Evolutionary conservation across 2,888 invertebrate genomes (phyloP).

Genomic region (Uropetala carovei): DNA sequence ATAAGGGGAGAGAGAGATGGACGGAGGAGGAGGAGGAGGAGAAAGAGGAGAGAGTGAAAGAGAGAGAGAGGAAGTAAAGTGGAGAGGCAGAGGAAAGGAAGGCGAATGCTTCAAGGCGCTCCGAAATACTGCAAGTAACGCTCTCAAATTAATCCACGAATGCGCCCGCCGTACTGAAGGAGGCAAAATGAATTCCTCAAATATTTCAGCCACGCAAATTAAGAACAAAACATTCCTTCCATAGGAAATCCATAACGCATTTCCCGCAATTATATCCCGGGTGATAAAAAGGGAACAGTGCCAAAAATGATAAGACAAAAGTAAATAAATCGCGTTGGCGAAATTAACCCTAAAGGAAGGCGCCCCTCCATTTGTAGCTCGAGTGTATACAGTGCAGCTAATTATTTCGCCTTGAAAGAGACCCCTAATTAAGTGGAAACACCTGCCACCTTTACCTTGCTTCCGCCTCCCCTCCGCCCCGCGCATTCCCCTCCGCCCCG

Average conservation of each 20-base stretch:
- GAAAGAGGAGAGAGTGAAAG: neutral
- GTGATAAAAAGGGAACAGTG: neutral
- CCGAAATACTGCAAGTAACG: too few species aligned
- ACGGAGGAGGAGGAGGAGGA: too few species aligned
- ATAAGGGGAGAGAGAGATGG: neutral
- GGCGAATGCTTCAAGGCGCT: neutral
- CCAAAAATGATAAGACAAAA: neutral
- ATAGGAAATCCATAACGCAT: too few species aligned
- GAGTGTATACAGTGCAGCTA: slow-evolving; percentile 34
- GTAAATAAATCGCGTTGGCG: slow-evolving; percentile 17
- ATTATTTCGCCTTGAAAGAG: slow-evolving; percentile 61
- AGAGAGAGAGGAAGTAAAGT: neutral
- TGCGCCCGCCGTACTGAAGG: too few species aligned
- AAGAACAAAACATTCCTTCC: too few species aligned
- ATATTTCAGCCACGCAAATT: too few species aligned
- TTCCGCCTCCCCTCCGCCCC: neutral
- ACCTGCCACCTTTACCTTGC: slow-evolving; percentile 39
- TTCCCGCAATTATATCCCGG: too few species aligned
- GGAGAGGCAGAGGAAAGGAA: neutral
- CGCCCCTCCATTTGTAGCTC: neutral
- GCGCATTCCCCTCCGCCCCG: neutral
- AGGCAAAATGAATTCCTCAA: too few species aligned
- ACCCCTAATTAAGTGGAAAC: slow-evolving; percentile 52
- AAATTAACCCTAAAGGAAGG: slow-evolving; percentile 11
- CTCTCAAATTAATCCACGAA: too few species aligned